Base-by-base conservation (phyloP, 2,888 invertebrate species). In the Chironomus riparius region DNA sequence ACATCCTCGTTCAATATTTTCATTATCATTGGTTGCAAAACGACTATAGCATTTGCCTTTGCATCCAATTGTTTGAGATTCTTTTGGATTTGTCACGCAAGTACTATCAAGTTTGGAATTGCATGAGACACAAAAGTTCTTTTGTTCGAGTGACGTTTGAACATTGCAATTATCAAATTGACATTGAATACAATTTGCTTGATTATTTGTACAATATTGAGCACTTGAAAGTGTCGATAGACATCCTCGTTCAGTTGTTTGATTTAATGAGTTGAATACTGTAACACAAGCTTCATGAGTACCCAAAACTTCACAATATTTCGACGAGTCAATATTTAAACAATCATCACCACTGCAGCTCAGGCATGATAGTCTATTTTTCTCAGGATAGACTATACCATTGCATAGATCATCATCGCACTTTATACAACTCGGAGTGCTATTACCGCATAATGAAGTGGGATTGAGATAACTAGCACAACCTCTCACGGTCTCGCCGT, bases 231-330 rank as follows among this genome's bases (percentile, higher is more conserved):
- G 6, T 18, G 69, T 28, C 15, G 76, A 76, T 15, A 69, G 69
- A 56, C 76, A 76, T 56, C 76, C 76, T 28, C 76, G 21, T 48
- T 76, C 76, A n/a, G 7, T 48, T 12, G 69, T 24, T 18, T n/a
- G 1, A 15, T 68, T 62, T 12, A 12, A 12, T 13, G 48, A 13
- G 68, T 76, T 50, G 18, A 76, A 76, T 18, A 76, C n/a, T 13
- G 76, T 50, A 10, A 69, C 69, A 38, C 76, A 76, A 12, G 3
- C 15, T 15, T 76, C 76, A 18, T n/a, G n/a, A 12, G 69, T 15
- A 7, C 12, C 18, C 2, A 28, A 50, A 47, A 47, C 28, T 22
- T 68, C 50, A 76, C 76, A 76, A 47, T 22, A 69, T 28, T 69
- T 24, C 12, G 76, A 69, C 4, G 6, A 18, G 10, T 73, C 28